Conservation (phyloP, 2,797 vertebrate genomes). For the Rallus crepitans region DNA sequence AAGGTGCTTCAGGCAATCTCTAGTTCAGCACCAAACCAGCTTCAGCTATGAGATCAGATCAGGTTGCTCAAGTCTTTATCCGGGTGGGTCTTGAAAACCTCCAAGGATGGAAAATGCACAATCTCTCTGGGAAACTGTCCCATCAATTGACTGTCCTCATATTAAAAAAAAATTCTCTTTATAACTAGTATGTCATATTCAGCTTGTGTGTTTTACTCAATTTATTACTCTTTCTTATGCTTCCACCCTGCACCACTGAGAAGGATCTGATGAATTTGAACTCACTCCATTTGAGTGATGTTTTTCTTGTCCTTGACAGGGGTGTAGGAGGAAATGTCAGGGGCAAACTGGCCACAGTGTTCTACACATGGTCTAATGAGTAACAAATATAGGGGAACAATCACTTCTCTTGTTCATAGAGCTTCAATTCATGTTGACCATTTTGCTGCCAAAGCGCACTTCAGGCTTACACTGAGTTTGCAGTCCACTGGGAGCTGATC, state of each 20-base stretch:
- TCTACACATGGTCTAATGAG: not conserved
- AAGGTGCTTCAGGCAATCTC: not conserved
- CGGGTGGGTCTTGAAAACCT: not conserved
- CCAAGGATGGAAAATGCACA: not conserved
- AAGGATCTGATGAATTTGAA: not conserved
- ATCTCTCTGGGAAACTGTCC: not conserved
- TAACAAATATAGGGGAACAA: not conserved
- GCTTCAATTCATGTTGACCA: not conserved
- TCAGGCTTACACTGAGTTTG: not conserved
- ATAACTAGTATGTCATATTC: not conserved
- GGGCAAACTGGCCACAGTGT: not conserved
- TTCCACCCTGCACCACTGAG: not conserved
- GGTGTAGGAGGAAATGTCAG: not conserved
- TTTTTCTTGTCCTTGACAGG: not conserved
- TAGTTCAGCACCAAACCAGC: not conserved
- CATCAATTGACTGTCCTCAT: accelerated
- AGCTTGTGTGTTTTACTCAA: not conserved
- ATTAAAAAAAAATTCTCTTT: not conserved
- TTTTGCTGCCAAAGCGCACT: not conserved
- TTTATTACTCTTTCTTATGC: not conserved
- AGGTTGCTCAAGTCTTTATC: not conserved
- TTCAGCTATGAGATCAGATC: not conserved
- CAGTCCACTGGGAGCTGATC: not conserved
- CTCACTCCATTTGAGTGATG: not conserved
- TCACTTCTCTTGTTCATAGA: not conserved